Conservation (phyloP, 23 tunicate species). For the Halocynthia aurantium region DNA sequence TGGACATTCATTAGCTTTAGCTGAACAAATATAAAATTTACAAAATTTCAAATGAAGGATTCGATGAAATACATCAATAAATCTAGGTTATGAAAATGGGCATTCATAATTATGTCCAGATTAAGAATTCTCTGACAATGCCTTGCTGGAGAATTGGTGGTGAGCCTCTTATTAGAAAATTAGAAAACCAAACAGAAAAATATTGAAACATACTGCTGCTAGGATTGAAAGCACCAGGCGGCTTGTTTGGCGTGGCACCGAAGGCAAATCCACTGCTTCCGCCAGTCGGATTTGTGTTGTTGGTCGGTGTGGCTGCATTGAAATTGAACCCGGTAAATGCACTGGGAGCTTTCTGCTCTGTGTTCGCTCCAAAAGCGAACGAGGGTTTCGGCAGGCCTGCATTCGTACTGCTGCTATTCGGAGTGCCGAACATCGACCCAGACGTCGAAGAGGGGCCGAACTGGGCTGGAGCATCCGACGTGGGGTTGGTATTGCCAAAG, state of each 20-base stretch:
- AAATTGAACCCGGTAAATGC: neutral
- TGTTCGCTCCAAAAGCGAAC: slow-evolving; percentile 1
- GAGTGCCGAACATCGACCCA: neutral
- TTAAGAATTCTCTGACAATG: neutral
- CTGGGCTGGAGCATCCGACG: neutral
- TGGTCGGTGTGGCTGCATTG: neutral
- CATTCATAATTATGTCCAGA: slow-evolving; percentile 7
- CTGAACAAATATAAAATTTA: too few relatives aligned
- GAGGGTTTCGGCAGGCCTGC: slow-evolving; percentile 5
- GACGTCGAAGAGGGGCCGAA: too few relatives aligned
- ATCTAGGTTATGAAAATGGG: neutral
- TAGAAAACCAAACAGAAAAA: neutral
- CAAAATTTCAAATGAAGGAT: too few relatives aligned
- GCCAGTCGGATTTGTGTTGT: too few relatives aligned
- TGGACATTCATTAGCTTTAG: too few relatives aligned
- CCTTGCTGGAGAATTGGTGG: neutral
- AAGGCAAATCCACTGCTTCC: neutral
- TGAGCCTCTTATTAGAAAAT: neutral
- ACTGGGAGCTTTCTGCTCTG: neutral
- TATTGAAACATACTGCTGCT: neutral
- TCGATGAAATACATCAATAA: too few relatives aligned
- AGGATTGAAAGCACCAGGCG: slow-evolving; percentile 1
- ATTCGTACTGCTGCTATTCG: neutral
- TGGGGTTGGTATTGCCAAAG: neutral
- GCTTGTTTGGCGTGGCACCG: slow-evolving; percentile 1